Percentiles rank a stretch among this genome's conserved stretches.
These are phyloP conservation scores for Junco hyemalis DNA, from an alignment of 2,113 vertebrate genomes.

Conservation along the genomic window DNA sequence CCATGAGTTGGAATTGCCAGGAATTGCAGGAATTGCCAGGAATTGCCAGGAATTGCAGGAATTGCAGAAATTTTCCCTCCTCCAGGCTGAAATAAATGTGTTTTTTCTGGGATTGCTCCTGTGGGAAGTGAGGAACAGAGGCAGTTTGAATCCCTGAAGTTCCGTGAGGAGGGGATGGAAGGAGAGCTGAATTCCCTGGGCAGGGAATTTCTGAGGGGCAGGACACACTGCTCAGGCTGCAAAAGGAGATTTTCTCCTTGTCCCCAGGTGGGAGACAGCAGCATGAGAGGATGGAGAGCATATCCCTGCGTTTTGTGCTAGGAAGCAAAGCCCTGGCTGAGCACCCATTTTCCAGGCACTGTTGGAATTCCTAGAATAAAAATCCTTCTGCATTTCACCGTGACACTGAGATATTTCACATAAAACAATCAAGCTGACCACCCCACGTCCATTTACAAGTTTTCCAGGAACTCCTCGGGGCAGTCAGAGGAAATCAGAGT, in stretches of 20 bases:
- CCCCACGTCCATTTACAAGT: not conserved
- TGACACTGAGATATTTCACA: not conserved
- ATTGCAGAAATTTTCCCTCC: not conserved
- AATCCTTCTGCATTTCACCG: not conserved
- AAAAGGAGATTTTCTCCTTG: not conserved
- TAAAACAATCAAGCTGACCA: not conserved
- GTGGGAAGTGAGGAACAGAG: not conserved
- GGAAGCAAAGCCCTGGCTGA: not conserved
- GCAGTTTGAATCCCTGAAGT: not conserved
- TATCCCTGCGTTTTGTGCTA: not conserved
- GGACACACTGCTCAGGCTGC: fast-evolving
- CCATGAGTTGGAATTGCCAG: not conserved
- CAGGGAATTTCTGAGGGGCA: not conserved
- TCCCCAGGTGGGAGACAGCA: not conserved
- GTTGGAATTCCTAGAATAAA: not conserved
- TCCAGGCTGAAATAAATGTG: not conserved
- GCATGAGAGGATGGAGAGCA: not conserved
- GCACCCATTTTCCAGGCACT: fast-evolving
- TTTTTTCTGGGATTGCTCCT: not conserved
- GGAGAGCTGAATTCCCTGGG: fast-evolving
- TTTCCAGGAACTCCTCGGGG: not conserved
- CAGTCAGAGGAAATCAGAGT: not conserved
- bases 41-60: not conserved
- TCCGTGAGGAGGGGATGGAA: not conserved
- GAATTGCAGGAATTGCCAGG: not conserved